Evolutionary conservation across 1,140 invertebrate genomes (phyloP), one percentile per base, ranked within the genome.

Genomic region (Eurosta solidaginis): DNA sequence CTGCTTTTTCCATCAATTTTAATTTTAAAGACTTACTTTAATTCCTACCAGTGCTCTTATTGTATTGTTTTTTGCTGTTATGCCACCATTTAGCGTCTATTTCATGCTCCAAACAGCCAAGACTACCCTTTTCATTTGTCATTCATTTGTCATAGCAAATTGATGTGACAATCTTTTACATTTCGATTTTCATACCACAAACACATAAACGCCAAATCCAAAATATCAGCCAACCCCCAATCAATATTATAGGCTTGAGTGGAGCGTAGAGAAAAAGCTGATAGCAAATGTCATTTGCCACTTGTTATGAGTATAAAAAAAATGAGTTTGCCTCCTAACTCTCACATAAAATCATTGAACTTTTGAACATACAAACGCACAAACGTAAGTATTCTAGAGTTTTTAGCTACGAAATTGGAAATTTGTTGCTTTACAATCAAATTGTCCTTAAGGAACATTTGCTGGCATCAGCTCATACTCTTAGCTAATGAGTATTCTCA

Each of bases 161-260:
- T 80, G 78, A 80, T 80, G 79, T 79, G 78, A 80, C 79, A 80
- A 78, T 74, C 75, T 79, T 76, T 80, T 78, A 74, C 77, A 78
- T 78, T 76, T 78, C 78, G 78, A 80, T 77, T 76, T 75, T 77
- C 49, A 68, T 73, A 45, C 33, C n/a, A 17, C 45, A 44, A 52
- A 25, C 36, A 40, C 59, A 68, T 33, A 36, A 20, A 54, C 50
- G 27, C 5, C 50, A 27, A 25, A 54, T 12, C 36, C 59, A 27
- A 52, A 10, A 25, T 85, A 17, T 6, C 25, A 59, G 29, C 54
- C 54, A 59, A 59, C 29, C 59, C 59, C 59, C 59, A 40, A 68
- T 68, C 59, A 40, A 68, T 68, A 40, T 12, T 40, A 14, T 40
- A 33, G 54, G 45, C 27, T 25, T 17, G 14, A 40, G 59, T 40